Evolutionary conservation across 2,888 invertebrate species (phyloP).

Genomic region (Toxonevra muliebris): DNA sequence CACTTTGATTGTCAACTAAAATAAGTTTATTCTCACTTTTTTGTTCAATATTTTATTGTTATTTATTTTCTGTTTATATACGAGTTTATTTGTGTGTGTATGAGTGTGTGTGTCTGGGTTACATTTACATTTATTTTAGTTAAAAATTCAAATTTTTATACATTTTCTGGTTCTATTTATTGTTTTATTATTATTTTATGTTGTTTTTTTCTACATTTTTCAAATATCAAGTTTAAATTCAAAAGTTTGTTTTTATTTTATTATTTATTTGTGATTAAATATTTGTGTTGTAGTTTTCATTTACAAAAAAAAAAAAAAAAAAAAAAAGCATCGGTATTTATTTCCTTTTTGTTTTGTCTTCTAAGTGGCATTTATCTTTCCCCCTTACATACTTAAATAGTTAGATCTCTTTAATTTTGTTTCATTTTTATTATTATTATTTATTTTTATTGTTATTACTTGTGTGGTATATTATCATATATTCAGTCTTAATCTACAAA

Average conservation of each 20-base stretch:
- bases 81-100: neutral
- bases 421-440: neutral
- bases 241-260: no score
- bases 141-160: no score
- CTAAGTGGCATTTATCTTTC: constrained; percentile 23
- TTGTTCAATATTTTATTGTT: neutral
- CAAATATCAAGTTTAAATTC: no score
- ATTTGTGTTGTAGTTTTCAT: neutral
- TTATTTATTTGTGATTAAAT: neutral
- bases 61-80: neutral
- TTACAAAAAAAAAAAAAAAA: neutral
- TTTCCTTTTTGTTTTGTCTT: neutral
- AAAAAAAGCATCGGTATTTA: no score
- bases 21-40: constrained; percentile 9
- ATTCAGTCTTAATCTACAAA: constrained; percentile 59
- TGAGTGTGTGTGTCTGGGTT: neutral
- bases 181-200: neutral
- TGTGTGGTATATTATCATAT: constrained; percentile 23
- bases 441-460: neutral
- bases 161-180: neutral
- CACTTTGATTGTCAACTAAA: constrained; percentile 37
- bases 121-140: no score
- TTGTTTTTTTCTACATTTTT: neutral
- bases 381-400: constrained; percentile 23
- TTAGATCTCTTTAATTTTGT: neutral